Evolutionary conservation across 2,888 invertebrate genomes (phyloP), one percentile per base, ranked within the genome.

Genomic region (Xestoiulus laeticollis): DNA sequence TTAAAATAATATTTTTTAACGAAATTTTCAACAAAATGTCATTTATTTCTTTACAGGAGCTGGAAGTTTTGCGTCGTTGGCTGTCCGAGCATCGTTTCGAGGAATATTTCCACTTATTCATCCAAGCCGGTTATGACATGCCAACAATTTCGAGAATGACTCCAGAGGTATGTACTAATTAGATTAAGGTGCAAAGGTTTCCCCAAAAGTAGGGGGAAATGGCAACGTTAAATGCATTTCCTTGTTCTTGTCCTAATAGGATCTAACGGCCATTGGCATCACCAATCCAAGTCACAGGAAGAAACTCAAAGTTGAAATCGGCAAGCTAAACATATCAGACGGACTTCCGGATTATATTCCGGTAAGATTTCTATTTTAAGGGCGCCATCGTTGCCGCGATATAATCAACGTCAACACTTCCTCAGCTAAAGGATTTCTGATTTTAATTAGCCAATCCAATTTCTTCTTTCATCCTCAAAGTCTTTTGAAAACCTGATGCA

Each of bases 141-240:
- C 96, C 98, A 38, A 99, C 99, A 1, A 97, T 99, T 91, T 97
- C 98, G n/a, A 94, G 98, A 90, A 99, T 99, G 98, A 99, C 99
- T 19, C 99, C 99, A 0, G 99, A 99, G 93, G 98, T 93, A 90
- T 19, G 68, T 68, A n/a, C 68, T 6, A 5, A 68, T 68, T 68
- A 8, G 26, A 68, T 68, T n/a, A 68, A 68, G 68, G n/a, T n/a
- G 16, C 1, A 19, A 53, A 5, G 22, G 10, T 68, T 68, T 5
- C 6, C 6, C 6, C 6, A 3, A 38, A 38, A 38, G 38, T 5
- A 38, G 38, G 10, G 38, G 6, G 6, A 38, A 38, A 6, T 38
- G 38, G 2, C 4, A 26, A 12, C 26, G 68, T 26, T 68, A 68
- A 68, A 68, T 68, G 22, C 43, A 84, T 84, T 84, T 84, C 84